Percentiles rank a stretch among this genome's conserved stretches.
These are phyloP conservation scores for Pyrochroa serraticornis DNA, from an alignment of 2,888 invertebrate species.

Conservation along the genomic window DNA sequence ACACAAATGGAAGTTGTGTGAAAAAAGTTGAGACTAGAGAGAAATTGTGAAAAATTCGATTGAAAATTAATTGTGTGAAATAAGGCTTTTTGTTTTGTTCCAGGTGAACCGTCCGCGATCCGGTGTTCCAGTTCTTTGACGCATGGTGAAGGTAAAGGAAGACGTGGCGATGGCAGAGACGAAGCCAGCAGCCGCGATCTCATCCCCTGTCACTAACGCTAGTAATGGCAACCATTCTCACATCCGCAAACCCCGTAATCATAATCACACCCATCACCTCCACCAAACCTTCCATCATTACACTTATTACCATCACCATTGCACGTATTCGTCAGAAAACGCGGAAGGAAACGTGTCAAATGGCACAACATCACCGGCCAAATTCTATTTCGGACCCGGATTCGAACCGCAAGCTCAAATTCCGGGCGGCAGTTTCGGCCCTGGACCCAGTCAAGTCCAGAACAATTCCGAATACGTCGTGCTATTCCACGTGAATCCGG, in stretches of 20 bases:
- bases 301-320: conserved; percentile 55
- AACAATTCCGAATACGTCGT: conserved; percentile 66
- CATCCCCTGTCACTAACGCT: conserved; percentile 24
- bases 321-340: conserved; percentile 63
- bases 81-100: no score
- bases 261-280: conserved; percentile 61
- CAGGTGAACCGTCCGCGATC: conserved; percentile 18
- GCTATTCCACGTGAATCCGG: conserved; percentile 76
- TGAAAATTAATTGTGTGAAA: no score
- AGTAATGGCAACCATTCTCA: conserved; percentile 21
- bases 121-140: conserved; percentile 23
- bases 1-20: no score
- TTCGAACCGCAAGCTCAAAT: conserved; percentile 62
- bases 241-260: conserved; percentile 47
- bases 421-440: conserved; percentile 37
- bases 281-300: conserved; percentile 58
- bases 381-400: conserved; percentile 66
- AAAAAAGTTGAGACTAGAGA: no score
- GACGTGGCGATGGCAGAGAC: conserved; percentile 54
- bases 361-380: conserved; percentile 59
- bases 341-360: conserved; percentile 53
- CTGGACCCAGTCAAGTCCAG: conserved; percentile 45
- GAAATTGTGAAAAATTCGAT: no score
- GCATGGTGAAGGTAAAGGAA: conserved; percentile 59
- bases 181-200: conserved; percentile 43